These are phyloP conservation scores for Calephelis virginiensis DNA, from an alignment of 1,140 invertebrate genomes.

Conservation along the genomic window DNA sequence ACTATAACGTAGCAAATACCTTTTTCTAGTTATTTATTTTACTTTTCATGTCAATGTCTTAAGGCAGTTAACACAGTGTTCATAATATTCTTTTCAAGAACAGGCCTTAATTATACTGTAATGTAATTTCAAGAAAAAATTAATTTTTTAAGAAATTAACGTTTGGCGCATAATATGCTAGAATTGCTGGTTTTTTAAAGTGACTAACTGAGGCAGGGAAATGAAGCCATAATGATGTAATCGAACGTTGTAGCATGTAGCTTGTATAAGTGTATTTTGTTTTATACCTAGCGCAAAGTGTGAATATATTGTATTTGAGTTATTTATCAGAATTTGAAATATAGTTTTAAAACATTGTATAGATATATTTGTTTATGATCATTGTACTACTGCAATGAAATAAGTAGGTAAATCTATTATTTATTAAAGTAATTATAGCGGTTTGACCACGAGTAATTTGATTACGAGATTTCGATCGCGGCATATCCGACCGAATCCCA, in stretches of 20 bases:
- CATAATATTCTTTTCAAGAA: not conserved
- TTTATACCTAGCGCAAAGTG: slow-evolving; percentile 68
- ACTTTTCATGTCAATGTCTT: not conserved
- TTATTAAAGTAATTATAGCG: slow-evolving; percentile 16
- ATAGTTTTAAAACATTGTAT: slow-evolving; percentile 15
- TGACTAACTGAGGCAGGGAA: not conserved
- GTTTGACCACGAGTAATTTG: slow-evolving; percentile 6
- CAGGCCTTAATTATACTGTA: not conserved
- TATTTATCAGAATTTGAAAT: slow-evolving; percentile 34
- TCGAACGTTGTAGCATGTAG: slow-evolving; percentile 50
- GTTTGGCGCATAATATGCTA: not conserved
- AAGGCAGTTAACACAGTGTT: not conserved
- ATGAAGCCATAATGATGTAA: slow-evolving; percentile 48
- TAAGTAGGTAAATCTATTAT: slow-evolving; percentile 16
- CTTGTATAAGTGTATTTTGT: slow-evolving; percentile 69
- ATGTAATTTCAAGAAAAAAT: not conserved
- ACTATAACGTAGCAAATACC: too few relatives aligned
- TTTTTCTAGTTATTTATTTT: not conserved
- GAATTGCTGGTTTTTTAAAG: not conserved
- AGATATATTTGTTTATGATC: slow-evolving; percentile 30
- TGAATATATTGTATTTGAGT: slow-evolving; percentile 51
- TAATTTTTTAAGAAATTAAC: too few relatives aligned
- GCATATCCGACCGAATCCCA: not conserved
- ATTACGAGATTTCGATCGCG: not conserved
- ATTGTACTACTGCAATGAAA: not conserved